These are phyloP conservation scores for Nemotelus pantherinus DNA, from an alignment of 2,888 invertebrate genomes.

Conservation along the genomic window DNA sequence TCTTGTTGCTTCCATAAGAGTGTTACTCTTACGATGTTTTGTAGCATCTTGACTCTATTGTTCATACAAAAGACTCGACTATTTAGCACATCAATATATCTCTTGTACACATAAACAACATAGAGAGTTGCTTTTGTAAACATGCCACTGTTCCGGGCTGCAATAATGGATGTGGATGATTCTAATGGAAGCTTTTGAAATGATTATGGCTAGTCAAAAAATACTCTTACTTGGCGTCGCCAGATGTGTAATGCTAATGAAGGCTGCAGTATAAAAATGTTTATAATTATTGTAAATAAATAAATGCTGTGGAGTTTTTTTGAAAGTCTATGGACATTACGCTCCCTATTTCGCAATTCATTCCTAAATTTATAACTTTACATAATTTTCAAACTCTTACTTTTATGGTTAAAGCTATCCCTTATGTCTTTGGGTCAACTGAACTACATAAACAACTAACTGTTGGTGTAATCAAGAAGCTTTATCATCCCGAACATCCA, in stretches of 20 bases:
- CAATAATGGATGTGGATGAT: no score
- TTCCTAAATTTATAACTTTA: no score
- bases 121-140: neutral
- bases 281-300: no score
- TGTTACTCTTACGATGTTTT: slow-evolving; percentile 14
- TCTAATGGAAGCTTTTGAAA: no score
- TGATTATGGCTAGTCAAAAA: no score
- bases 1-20: slow-evolving; percentile 17
- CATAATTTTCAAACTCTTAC: no score
- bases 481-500: slow-evolving; percentile 7
- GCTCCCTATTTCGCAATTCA: no score
- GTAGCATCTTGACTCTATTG: slow-evolving; percentile 1
- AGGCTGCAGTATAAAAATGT: no score
- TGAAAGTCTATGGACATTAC: no score
- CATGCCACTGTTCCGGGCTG: neutral
- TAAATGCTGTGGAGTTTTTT: no score
- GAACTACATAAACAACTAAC: slow-evolving; percentile 1
- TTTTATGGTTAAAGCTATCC: neutral
- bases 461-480: slow-evolving; percentile 14
- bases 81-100: neutral
- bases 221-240: no score
- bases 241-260: no score
- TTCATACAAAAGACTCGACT: neutral
- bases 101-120: neutral
- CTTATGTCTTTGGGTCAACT: neutral